Percentiles rank a stretch among this genome's conserved stretches.
These are phyloP conservation scores for Hippocampus zosterae DNA, from an alignment of 2,113 vertebrate species.

Conservation along the genomic window DNA sequence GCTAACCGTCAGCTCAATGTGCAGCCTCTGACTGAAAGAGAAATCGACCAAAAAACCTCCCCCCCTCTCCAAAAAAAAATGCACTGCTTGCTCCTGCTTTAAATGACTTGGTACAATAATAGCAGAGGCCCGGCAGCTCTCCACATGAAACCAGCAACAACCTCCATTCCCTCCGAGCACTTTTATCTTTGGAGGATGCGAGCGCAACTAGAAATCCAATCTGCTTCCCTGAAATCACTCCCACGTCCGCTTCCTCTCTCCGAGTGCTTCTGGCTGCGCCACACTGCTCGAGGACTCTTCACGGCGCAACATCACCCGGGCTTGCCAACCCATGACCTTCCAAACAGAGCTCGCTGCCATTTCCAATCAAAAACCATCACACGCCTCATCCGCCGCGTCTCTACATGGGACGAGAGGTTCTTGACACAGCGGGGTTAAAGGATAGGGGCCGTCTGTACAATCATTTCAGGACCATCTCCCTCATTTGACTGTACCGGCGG, in stretches of 20 bases:
- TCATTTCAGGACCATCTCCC: constrained; percentile 36
- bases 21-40: neutral
- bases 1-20: neutral
- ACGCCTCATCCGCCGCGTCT: constrained; percentile 11
- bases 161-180: constrained; percentile 24
- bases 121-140: neutral
- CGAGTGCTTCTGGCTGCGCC: constrained; percentile 6
- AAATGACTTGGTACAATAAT: neutral
- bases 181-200: constrained; percentile 20
- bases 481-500: constrained; percentile 54
- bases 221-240: constrained; percentile 34
- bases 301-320: constrained; percentile 23
- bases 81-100: neutral
- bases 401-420: constrained; percentile 26
- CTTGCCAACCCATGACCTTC: constrained; percentile 20
- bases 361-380: constrained; percentile 21
- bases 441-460: constrained; percentile 29
- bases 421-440: neutral
- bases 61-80: too few species aligned
- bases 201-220: constrained; percentile 30
- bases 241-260: constrained; percentile 14
- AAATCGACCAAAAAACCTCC: neutral
- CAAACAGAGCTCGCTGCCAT: neutral
- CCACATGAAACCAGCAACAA: neutral
- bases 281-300: constrained; percentile 20